Base-by-base conservation (phyloP, 2,113 vertebrate genomes). In the Cervus canadensis region DNA sequence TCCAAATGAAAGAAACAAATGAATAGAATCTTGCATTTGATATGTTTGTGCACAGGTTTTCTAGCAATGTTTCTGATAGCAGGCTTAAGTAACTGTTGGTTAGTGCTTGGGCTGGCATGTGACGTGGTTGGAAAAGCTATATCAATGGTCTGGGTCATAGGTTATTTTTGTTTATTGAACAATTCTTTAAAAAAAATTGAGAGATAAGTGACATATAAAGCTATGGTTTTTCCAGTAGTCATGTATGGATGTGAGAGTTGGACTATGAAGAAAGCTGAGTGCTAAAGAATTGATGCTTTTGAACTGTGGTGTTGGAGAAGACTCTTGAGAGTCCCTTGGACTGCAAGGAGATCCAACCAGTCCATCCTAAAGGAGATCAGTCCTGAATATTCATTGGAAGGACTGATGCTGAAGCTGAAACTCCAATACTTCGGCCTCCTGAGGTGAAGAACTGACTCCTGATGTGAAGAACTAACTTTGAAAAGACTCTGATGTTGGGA, bases 51-150 rank as follows among this genome's bases (percentile, higher is more conserved):
- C 62, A 84, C 1, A 76, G 40, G 10, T 94, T 97, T 82, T 93
- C 67, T 89, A 79, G 67, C 95, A 92, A 95, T 79, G 16, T 92
- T 71, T 78, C 50, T 50, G 71, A 89, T 0, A 85, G 52, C 26
- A 95, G 74, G 74, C 84, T 96, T 87, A 52, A 94, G 98, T 99
- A 99, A 99, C 99, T 99, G 98, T 97, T 98, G 98, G 96, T 94
- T 99, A 99, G 96, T 98, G 98, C 98, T 99, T 99, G 99, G 96
- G 96, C 13, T 97, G 95, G 91, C 67, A 96, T 59, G 62, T 87
- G 93, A 78, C 94, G 45, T 86, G 98, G 97, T 88, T 99, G 96
- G 99, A 99, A 98, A 99, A 98, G 95, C n/a, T 95, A 81, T 98
- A 92, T 91, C 96, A 97, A 98, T 98, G 98, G 97, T 98, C 82